A percentile compares a stretch with the other conserved stretches of the same genome.
Evolutionary conservation across 2,113 vertebrate genomes (phyloP).

Genomic region (Melanerpes formicivorus): DNA sequence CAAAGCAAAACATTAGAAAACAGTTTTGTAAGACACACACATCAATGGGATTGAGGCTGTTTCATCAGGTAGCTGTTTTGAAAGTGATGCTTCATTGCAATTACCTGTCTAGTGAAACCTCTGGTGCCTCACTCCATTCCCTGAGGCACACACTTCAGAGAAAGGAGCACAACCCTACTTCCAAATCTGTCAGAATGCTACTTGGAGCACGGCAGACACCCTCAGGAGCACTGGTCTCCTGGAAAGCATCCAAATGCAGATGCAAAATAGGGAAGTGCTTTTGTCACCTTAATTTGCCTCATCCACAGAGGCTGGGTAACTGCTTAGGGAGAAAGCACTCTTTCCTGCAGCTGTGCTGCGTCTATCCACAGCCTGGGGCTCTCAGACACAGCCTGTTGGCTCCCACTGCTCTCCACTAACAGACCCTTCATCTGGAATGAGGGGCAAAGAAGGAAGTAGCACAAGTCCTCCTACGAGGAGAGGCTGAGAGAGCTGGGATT

Average conservation of each 20-base stretch:
- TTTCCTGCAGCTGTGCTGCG: not conserved
- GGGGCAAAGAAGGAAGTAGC: not conserved
- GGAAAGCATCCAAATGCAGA: not conserved
- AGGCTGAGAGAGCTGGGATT: too few species aligned
- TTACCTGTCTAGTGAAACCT: not conserved
- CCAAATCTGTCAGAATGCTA: not conserved
- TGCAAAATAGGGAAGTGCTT: not conserved
- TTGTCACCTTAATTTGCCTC: not conserved
- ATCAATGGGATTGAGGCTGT: not conserved
- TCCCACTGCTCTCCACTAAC: not conserved
- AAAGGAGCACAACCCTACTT: not conserved
- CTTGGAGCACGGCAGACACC: not conserved
- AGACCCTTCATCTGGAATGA: not conserved
- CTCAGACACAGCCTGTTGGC: not conserved
- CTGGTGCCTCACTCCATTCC: not conserved
- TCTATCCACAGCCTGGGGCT: not conserved
- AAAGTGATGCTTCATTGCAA: not conserved
- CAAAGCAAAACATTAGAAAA: slow-evolving; percentile 10
- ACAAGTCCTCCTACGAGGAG: too few species aligned
- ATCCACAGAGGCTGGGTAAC: not conserved
- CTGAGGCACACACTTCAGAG: not conserved
- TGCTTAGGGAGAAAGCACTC: not conserved
- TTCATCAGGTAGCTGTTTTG: not conserved
- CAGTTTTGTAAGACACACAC: not conserved
- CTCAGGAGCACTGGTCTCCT: not conserved